Percentiles rank a stretch among this genome's conserved stretches.
phyloP scores from a whole-genome alignment of 2,113 vertebrate species.

The Tyrannus savana region DNA sequence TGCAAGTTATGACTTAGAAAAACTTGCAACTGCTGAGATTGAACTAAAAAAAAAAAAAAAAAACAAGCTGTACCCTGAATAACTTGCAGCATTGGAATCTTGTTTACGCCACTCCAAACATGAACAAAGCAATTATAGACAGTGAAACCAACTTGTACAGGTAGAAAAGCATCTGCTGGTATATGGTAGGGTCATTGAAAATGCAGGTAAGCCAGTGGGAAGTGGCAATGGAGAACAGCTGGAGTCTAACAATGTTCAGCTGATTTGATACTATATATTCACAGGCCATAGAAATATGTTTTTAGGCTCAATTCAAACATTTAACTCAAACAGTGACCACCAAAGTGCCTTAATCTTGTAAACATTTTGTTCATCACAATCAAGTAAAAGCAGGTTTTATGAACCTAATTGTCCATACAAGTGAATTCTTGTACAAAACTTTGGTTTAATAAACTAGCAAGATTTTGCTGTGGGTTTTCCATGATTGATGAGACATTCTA shows the following conservation, averaged over 20 bases:
- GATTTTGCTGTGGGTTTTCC: neutral
- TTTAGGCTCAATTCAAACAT: neutral
- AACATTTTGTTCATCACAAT: neutral
- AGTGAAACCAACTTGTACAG: neutral
- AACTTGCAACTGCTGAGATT: neutral
- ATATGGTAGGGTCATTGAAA: neutral
- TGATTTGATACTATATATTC: neutral
- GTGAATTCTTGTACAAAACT: neutral
- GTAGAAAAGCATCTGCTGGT: neutral
- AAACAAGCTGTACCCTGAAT: neutral
- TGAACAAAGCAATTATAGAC: neutral
- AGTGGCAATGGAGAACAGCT: neutral
- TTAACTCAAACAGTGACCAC: neutral
- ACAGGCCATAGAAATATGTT: neutral
- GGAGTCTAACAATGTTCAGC: neutral
- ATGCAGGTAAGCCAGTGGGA: neutral
- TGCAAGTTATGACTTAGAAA: neutral
- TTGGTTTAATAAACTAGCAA: neutral
- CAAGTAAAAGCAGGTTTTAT: neutral
- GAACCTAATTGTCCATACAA: neutral
- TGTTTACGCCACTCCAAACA: neutral
- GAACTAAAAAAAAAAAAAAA: neutral
- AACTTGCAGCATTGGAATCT: neutral
- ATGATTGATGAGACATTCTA: constrained; percentile 36
- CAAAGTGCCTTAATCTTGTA: neutral